Base-by-base conservation (phyloP, 2,797 vertebrate genomes). In the Microcaecilia unicolor region DNA sequence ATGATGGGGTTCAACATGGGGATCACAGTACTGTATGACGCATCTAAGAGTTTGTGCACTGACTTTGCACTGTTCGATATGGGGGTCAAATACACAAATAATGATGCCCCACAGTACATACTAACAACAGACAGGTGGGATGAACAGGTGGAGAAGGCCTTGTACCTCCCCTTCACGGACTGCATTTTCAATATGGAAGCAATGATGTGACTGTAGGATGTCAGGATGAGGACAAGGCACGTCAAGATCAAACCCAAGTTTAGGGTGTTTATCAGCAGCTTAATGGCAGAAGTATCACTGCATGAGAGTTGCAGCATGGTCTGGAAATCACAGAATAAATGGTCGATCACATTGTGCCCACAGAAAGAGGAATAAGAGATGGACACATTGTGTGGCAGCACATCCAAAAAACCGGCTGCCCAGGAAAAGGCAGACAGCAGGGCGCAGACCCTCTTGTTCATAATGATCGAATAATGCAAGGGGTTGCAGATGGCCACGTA, bases 1-100 rank as follows among this genome's bases (percentile, higher is more conserved):
- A 65, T 58, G 14, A 60, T 37, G 5, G 59, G 51, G 4, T 61
- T 67, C 15, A 67, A 17, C 51, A 58, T 58, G 25, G 57, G 57
- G 3, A 51, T 58, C 15, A 64, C 55, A 0, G 31, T 17, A 3
- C 55, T 56, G 15, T 52, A 64, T 31, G 64, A 48, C 5, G 61
- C 38, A 1, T 53, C 44, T 15, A 61, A 25, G 10, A 45, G 33
- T 18, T 55, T 61, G 11, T 49, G 44, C 18, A 51, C 30, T 8
- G 35, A 37, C 18, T 49, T 50, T 2, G 46, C 49, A 17, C 41
- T 31, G 2, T 46, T 28, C 8, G 47, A 49, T 7, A 41, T 35
- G 18, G 45, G 48, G 4, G 34, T n/a, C 42, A 64, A 34, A 1
- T 58, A 54, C 38, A 53, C 65, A 7, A 41, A 38, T 13, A 61